phyloP scores from a whole-genome alignment of 2,113 vertebrate genomes.

The Gila orcuttii region DNA sequence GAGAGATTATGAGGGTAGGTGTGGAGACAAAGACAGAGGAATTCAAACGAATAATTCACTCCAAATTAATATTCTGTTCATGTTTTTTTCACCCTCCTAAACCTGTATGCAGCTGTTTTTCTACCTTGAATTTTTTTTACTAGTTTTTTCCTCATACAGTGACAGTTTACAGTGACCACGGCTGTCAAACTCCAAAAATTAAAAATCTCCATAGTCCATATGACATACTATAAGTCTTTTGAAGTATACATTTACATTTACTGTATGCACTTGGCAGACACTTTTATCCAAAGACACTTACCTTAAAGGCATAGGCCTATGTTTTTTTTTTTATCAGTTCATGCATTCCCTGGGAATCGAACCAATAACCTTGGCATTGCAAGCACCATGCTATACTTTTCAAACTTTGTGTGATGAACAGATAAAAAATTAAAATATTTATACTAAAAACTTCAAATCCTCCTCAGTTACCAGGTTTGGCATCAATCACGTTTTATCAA shows the following conservation, averaged over 20 bases:
- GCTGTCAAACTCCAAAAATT: not conserved
- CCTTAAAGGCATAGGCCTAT: not conserved
- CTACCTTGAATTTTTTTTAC: not conserved
- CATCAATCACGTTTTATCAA: no score
- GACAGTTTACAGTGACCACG: conserved; percentile 3
- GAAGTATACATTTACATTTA: conserved; percentile 2
- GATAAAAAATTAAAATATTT: not conserved
- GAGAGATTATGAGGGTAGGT: not conserved
- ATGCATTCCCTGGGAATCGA: not conserved
- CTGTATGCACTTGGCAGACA: not conserved
- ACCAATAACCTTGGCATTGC: not conserved
- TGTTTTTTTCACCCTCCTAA: not conserved
- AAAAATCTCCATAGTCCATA: not conserved
- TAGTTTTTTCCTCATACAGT: not conserved
- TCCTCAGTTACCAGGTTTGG: no score
- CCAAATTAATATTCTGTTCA: not conserved
- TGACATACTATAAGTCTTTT: not conserved
- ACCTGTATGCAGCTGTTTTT: not conserved
- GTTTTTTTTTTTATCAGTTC: not conserved
- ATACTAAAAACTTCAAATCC: not conserved
- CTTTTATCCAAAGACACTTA: not conserved
- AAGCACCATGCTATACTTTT: not conserved
- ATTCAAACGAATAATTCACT: not conserved
- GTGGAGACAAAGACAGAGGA: not conserved
- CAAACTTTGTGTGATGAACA: not conserved